Base-by-base conservation (phyloP, 1,140 invertebrate genomes). In the Rhysida immarginata region DNA sequence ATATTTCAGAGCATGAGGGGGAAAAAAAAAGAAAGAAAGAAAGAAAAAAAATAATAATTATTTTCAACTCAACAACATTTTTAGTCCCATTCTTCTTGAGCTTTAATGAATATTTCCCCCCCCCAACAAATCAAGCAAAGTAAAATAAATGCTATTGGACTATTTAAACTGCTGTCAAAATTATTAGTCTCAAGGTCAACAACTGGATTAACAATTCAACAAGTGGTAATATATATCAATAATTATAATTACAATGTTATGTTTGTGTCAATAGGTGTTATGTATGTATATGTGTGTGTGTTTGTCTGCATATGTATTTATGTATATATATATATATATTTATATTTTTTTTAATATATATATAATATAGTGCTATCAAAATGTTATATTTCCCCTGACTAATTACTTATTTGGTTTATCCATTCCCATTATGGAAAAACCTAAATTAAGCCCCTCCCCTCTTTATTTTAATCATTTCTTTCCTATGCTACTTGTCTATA, bases 331-430 rank as follows among this genome's bases (percentile, higher is more conserved):
- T 51, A 51, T 51, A n/a, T 51, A 26, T 51, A 51, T 51, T 26
- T 51, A 51, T 51, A 51, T 51, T 25, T 3, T 25, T 13, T 8
- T 51, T 25, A 8, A 26, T 51, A 51, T 51, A 51, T 51, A 51
- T 51, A 26, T 51, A 11, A 27, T 51, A 51, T 51, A 51, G 49
- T 51, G 49, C 49, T 51, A 51, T 51, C 49, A 51, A 51, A 51
- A 51, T 21, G 8, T 51, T 5, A 51, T 25, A 21, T 25, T 51
- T 25, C 49, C 24, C 26, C n/a, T n/a, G n/a, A n/a, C n/a, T n/a
- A n/a, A n/a, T n/a, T n/a, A n/a, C n/a, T n/a, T n/a, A 26, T 20
- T 20, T 51, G 13, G 24, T 26, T 3, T 20, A 51, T 16, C 5
- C 8, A 51, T 25, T 20, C 49, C 44, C 18, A 11, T 35, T 35